These are phyloP conservation scores for Hybos culiciformis DNA, from an alignment of 2,888 invertebrate species.

Conservation along the genomic window DNA sequence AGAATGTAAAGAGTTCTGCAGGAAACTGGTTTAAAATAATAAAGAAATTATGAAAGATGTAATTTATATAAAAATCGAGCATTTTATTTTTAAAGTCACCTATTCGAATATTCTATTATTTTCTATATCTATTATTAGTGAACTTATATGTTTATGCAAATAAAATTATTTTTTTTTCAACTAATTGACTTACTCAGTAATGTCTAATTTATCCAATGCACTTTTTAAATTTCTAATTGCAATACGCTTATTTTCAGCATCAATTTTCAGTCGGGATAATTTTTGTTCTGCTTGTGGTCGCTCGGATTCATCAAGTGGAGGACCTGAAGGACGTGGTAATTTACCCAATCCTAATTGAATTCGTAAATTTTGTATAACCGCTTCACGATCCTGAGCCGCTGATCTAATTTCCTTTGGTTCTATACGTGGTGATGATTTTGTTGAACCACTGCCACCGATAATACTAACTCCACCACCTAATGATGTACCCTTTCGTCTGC, in stretches of 20 bases:
- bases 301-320: slow-evolving; percentile 41
- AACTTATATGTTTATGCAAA: too few species aligned
- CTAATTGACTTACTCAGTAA: slow-evolving; percentile 67
- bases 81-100: too few species aligned
- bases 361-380: slow-evolving; percentile 56
- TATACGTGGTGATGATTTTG: slow-evolving; percentile 12
- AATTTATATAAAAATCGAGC: too few species aligned
- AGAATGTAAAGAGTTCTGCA: too few species aligned
- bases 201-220: slow-evolving; percentile 68
- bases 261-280: slow-evolving; percentile 44
- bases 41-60: too few species aligned
- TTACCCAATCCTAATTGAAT: slow-evolving; percentile 33
- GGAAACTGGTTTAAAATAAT: too few species aligned
- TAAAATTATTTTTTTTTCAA: too few species aligned
- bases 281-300: slow-evolving; percentile 45
- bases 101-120: too few species aligned
- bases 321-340: slow-evolving; percentile 32
- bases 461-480: slow-evolving; percentile 24
- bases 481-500: slow-evolving; percentile 39
- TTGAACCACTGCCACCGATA: slow-evolving; percentile 6
- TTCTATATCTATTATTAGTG: too few species aligned
- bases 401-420: slow-evolving; percentile 50
- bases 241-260: slow-evolving; percentile 62
- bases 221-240: slow-evolving; percentile 70
- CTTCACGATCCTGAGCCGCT: slow-evolving; percentile 65